phyloP scores from a whole-genome alignment of 2,113 vertebrate genomes.

The Colaptes auratus region DNA sequence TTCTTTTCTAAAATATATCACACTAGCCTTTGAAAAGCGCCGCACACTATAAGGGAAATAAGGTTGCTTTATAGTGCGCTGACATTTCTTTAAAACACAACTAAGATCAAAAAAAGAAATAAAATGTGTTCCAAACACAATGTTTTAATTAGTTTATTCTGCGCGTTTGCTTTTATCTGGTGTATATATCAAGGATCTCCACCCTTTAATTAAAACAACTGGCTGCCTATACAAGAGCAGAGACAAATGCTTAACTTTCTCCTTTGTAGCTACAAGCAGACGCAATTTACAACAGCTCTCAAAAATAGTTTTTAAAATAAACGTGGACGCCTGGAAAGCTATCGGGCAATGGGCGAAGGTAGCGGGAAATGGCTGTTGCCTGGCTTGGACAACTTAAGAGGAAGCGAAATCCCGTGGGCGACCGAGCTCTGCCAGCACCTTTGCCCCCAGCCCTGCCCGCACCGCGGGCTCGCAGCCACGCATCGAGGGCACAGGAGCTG shows the following conservation, averaged over 20 bases:
- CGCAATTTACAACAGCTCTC: conserved; percentile 50
- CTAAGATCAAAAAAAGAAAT: conserved; percentile 82
- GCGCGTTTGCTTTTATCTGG: conserved; percentile 78
- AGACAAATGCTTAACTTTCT: conserved; percentile 63
- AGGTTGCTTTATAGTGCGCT: conserved; percentile 80
- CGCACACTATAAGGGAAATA: conserved; percentile 84
- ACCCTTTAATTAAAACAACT: conserved; percentile 79
- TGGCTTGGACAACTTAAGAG: conserved; percentile 9
- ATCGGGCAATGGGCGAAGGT: conserved; percentile 5
- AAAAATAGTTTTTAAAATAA: conserved; percentile 51
- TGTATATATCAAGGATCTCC: conserved; percentile 71
- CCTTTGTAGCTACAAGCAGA: conserved; percentile 62
- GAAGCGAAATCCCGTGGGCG: neutral
- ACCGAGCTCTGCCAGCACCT: neutral
- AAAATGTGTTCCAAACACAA: conserved; percentile 83
- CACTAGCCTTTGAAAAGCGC: conserved; percentile 95
- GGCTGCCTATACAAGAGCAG: conserved; percentile 38
- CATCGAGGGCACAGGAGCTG: neutral
- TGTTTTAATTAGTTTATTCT: conserved; percentile 85
- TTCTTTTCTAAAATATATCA: conserved; percentile 95
- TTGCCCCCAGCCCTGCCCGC: neutral
- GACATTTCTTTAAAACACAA: conserved; percentile 84
- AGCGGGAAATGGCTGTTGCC: conserved; percentile 33
- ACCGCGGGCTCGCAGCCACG: neutral
- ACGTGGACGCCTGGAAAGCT: conserved; percentile 11